Conservation (phyloP, 1,140 invertebrate genomes). For the Berghia stephanieae region DNA sequence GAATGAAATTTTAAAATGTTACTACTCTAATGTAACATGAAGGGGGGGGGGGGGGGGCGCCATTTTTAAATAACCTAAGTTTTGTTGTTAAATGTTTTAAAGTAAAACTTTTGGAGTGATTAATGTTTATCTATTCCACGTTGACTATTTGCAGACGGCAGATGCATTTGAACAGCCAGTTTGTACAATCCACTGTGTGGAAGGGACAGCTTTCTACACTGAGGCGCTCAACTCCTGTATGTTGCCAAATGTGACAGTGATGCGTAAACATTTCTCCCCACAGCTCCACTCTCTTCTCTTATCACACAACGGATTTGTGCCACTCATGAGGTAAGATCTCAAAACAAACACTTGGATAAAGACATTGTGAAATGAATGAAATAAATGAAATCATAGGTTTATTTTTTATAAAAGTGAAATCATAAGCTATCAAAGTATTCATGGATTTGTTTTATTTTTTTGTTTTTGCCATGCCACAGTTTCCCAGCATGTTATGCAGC, state of each 20-base stretch:
- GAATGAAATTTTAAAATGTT: no score
- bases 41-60: no score
- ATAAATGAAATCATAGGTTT: no score
- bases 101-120: no score
- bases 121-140: no score
- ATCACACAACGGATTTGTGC: constrained; percentile 77
- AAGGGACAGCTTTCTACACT: constrained; percentile 53
- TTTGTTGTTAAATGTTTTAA: no score
- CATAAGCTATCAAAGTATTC: no score
- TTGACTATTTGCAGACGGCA: constrained; percentile 34
- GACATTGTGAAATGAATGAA: no score
- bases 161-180: constrained; percentile 62
- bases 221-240: constrained; percentile 57
- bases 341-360: no score
- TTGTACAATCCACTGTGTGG: constrained; percentile 67
- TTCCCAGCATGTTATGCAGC: constrained; percentile 81
- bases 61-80: no score
- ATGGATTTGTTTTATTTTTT: constrained; percentile 27
- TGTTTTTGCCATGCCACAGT: constrained; percentile 66
- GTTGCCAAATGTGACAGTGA: constrained; percentile 79
- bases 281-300: constrained; percentile 76
- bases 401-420: no score
- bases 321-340: constrained; percentile 78
- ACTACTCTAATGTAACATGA: no score
- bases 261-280: constrained; percentile 73